A percentile compares a stretch with the other conserved stretches of the same genome.
Evolutionary conservation across 2,888 invertebrate genomes (phyloP).

Genomic region (Anagyrus pseudococci): DNA sequence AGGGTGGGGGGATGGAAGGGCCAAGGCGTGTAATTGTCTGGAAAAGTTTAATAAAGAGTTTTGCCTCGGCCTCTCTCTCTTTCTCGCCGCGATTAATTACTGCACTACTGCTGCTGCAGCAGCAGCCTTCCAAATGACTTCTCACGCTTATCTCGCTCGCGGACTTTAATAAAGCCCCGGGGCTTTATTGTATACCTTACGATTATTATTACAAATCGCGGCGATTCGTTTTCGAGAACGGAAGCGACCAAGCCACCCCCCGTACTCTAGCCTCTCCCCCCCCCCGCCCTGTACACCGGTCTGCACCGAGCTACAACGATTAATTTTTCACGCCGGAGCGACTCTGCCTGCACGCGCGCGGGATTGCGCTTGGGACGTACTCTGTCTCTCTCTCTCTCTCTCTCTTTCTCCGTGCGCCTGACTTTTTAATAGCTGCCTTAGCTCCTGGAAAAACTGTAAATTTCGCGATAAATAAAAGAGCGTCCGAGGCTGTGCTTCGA

Average conservation of each 20-base stretch:
- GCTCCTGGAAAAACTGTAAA: conserved; percentile 1
- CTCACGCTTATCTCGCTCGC: conserved; percentile 26
- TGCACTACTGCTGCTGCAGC: no score
- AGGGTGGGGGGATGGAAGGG: not conserved
- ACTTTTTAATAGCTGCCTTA: not conserved
- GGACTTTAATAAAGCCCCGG: conserved; percentile 24
- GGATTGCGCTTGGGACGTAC: no score
- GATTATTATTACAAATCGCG: conserved; percentile 35
- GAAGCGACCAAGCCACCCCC: conserved; percentile 8
- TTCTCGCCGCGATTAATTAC: conserved; percentile 25
- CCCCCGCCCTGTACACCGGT: no score
- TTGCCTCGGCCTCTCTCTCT: conserved; percentile 4
- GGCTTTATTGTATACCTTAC: conserved; percentile 19
- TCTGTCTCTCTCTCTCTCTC: not conserved
- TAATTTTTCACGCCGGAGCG: not conserved
- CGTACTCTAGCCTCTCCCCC: no score
- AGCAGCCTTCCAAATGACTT: conserved; percentile 25
- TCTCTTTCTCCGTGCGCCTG: not conserved
- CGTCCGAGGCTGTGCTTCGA: not conserved
- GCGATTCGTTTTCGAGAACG: conserved; percentile 10
- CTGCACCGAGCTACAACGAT: not conserved
- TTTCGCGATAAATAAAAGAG: not conserved
- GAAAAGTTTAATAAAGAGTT: conserved; percentile 38
- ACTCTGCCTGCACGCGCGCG: not conserved
- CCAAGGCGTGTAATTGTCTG: conserved; percentile 28